phyloP scores from a whole-genome alignment of 1,140 invertebrate genomes.

The Neodiprion pinetum region DNA sequence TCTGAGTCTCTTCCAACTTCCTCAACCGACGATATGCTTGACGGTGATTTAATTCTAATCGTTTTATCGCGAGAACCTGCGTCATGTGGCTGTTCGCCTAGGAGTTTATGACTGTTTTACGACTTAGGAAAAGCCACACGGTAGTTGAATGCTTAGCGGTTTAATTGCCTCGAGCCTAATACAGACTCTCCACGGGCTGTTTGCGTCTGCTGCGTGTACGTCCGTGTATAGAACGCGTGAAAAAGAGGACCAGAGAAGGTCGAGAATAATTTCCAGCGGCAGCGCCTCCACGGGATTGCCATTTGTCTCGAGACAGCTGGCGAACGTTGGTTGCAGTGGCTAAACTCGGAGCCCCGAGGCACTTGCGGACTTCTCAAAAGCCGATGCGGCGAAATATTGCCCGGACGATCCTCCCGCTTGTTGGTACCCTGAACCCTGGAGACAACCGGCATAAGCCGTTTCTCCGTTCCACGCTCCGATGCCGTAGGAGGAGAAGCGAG shows the following conservation, averaged over 20 bases:
- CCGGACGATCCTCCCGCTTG: neutral
- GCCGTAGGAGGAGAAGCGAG: constrained; percentile 30
- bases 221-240: neutral
- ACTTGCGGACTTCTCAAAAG: neutral
- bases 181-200: too few relatives aligned
- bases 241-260: constrained; percentile 12
- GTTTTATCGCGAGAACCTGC: neutral
- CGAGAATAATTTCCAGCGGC: constrained; percentile 39
- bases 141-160: neutral
- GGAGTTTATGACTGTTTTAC: constrained; percentile 2
- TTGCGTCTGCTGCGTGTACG: neutral
- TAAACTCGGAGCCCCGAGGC: constrained; percentile 25
- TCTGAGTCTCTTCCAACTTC: too few relatives aligned
- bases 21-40: neutral
- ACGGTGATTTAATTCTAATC: neutral
- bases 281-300: constrained; percentile 33
- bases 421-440: neutral
- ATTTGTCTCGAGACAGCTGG: constrained; percentile 35
- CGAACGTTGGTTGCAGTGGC: constrained; percentile 14
- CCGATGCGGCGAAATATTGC: neutral
- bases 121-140: neutral
- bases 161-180: constrained; percentile 21
- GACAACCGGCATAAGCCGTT: constrained; percentile 11
- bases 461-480: constrained; percentile 19
- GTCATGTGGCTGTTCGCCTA: neutral